A percentile compares a stretch with the other conserved stretches of the same genome.
Evolutionary conservation across 2,888 invertebrate species (phyloP).

Genomic region (Cyaniris semiargus): DNA sequence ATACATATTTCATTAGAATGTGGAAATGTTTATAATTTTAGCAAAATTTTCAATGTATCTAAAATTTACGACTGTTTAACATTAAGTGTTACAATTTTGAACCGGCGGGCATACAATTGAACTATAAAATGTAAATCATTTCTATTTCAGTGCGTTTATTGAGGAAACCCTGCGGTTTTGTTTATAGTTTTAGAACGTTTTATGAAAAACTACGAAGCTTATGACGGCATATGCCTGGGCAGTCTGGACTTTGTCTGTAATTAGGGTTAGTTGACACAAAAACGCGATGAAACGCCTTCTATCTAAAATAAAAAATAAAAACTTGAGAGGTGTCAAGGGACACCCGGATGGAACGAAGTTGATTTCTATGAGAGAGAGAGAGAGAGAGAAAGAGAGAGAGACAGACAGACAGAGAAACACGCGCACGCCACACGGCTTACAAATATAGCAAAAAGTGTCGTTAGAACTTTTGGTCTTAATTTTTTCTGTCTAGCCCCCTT

Average conservation of each 20-base stretch:
- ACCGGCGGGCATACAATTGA: background rate
- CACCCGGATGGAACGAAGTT: too few relatives aligned
- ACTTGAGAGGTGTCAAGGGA: too few relatives aligned
- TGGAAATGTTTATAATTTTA: background rate
- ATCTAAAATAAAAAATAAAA: too few relatives aligned
- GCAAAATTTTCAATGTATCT: background rate
- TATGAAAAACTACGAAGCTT: background rate
- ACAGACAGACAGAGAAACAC: too few relatives aligned
- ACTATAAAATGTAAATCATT: constrained; percentile 9
- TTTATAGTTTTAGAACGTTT: background rate
- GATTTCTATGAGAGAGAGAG: too few relatives aligned
- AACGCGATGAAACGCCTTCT: background rate
- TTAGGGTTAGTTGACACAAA: background rate
- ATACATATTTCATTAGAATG: background rate
- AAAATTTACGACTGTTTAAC: constrained; percentile 17
- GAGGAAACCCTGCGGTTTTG: constrained; percentile 24
- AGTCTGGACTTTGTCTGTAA: constrained; percentile 1
- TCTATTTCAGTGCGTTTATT: constrained; percentile 10
- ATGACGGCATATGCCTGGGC: background rate
- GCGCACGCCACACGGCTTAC: too few relatives aligned
- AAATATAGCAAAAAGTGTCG: too few relatives aligned
- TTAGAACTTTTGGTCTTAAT: too few relatives aligned
- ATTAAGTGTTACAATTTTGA: background rate
- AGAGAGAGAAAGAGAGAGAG: too few relatives aligned
- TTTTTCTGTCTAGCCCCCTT: too few relatives aligned